Evolutionary conservation across 1,140 invertebrate genomes (phyloP).

Genomic region (Cyclina sinensis): DNA sequence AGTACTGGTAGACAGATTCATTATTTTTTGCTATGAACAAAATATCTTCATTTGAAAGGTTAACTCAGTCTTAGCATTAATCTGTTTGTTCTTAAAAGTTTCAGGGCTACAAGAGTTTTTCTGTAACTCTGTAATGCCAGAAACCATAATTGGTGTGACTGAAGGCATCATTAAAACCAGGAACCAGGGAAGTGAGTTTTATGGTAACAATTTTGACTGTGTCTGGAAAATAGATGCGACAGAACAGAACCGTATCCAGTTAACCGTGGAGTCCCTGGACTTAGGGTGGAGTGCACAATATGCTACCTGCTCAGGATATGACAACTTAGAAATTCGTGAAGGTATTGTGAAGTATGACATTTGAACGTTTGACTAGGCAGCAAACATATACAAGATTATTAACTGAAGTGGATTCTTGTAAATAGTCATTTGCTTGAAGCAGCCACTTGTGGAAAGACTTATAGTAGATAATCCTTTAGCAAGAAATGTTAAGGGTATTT

Average conservation of each 20-base stretch:
- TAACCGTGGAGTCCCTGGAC: constrained; percentile 47
- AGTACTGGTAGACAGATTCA: no score
- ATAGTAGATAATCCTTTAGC: no score
- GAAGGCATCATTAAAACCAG: constrained; percentile 70
- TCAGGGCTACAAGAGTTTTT: constrained; percentile 40
- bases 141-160: constrained; percentile 48
- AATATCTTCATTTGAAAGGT: no score
- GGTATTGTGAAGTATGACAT: constrained; percentile 47
- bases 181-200: constrained; percentile 17
- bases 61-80: no score
- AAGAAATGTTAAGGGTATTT: no score
- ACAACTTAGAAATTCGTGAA: constrained; percentile 68
- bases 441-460: no score
- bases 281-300: constrained; percentile 64
- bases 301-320: constrained; percentile 67
- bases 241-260: constrained; percentile 39
- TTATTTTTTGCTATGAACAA: no score
- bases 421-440: not conserved
- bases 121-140: constrained; percentile 47
- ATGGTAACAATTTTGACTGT: constrained; percentile 71
- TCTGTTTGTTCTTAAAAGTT: no score
- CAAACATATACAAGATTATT: not conserved
- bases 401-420: not conserved
- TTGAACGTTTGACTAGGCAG: no score
- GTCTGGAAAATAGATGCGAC: constrained; percentile 69